Evolutionary conservation across 2,797 vertebrate species (phyloP).

Genomic region (Anguilla anguilla): DNA sequence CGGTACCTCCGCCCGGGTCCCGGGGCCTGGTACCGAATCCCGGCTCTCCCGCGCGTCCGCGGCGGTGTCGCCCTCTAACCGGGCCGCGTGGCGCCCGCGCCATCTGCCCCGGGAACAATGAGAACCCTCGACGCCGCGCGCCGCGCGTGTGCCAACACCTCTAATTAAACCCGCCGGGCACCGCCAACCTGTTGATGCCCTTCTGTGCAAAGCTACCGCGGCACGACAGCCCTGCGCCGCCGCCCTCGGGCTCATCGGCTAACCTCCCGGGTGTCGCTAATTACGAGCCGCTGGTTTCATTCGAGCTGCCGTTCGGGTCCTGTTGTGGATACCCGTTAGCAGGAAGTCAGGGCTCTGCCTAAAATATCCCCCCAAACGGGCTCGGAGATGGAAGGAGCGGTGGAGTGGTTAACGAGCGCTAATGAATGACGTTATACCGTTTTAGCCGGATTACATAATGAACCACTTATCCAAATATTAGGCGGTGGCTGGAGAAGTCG

Average conservation of each 20-base stretch:
- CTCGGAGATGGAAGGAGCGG: not conserved
- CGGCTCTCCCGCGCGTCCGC: not conserved
- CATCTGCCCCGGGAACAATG: not conserved
- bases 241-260: too few species aligned
- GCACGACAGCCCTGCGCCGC: too few species aligned
- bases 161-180: not conserved
- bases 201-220: not conserved
- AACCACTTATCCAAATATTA: not conserved
- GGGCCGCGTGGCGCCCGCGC: not conserved
- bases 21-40: not conserved
- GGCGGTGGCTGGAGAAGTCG: not conserved
- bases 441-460: not conserved
- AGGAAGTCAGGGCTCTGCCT: not conserved
- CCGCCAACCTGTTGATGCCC: not conserved
- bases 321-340: not conserved
- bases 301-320: not conserved
- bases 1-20: not conserved
- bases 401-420: not conserved
- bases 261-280: too few species aligned
- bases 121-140: not conserved
- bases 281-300: not conserved
- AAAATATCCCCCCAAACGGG: not conserved
- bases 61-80: not conserved
- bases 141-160: not conserved
- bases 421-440: not conserved